These are phyloP conservation scores for Diadophis punctatus DNA, from an alignment of 2,113 vertebrate species.

Conservation along the genomic window DNA sequence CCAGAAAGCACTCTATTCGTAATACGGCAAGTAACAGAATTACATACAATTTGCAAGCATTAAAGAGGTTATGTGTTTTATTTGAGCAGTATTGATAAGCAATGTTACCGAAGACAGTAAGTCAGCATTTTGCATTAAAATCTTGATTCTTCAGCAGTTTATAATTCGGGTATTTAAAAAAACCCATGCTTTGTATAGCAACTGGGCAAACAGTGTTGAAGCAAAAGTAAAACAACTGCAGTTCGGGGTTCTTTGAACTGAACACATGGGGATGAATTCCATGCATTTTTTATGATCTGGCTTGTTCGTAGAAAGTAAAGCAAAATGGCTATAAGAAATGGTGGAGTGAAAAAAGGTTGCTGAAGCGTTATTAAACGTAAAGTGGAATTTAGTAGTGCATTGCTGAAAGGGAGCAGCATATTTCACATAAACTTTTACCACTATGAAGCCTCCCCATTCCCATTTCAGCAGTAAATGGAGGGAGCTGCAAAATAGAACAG, in stretches of 20 bases:
- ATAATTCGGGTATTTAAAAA: constrained; percentile 49
- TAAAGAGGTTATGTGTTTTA: constrained; percentile 44
- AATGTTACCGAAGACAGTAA: constrained; percentile 32
- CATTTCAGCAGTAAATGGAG: neutral
- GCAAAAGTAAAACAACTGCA: constrained; percentile 23
- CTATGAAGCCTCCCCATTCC: neutral
- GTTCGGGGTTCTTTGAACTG: constrained; percentile 35
- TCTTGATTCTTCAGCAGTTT: constrained; percentile 53
- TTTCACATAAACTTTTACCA: neutral
- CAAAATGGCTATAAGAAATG: constrained; percentile 12
- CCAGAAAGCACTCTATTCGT: constrained; percentile 27
- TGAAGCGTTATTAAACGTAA: neutral
- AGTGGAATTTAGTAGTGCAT: neutral
- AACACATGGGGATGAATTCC: constrained; percentile 41
- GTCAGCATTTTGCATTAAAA: constrained; percentile 49
- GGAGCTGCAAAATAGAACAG: neutral
- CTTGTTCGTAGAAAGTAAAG: constrained; percentile 40
- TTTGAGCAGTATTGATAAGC: constrained; percentile 39
- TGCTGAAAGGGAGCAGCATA: neutral
- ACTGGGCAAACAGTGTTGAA: constrained; percentile 43
- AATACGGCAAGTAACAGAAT: neutral
- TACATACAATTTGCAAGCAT: constrained; percentile 43
- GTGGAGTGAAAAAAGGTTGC: neutral
- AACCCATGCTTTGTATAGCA: constrained; percentile 29
- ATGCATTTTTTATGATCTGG: constrained; percentile 36